phyloP scores from a whole-genome alignment of 2,113 vertebrate genomes.

The Pica pica region DNA sequence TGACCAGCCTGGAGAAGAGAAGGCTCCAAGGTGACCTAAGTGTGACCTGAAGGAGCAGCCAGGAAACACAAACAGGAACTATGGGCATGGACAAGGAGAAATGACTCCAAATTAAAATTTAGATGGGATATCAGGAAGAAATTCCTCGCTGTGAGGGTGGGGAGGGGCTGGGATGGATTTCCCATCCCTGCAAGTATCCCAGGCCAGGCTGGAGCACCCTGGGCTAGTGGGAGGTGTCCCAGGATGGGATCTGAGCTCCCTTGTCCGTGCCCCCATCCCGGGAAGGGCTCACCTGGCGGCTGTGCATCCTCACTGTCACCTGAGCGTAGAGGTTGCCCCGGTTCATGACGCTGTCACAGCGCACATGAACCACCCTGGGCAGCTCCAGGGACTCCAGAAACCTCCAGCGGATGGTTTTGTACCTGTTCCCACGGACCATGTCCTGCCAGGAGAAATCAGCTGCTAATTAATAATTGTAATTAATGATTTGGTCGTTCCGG shows the following conservation, averaged over 20 bases:
- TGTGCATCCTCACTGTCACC: conserved; percentile 91
- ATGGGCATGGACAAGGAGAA: background rate
- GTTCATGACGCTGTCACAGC: conserved; percentile 79
- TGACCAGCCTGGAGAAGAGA: background rate
- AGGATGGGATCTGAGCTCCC: no score
- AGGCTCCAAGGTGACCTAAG: background rate
- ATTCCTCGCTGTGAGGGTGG: background rate
- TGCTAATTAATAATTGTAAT: fast-evolving
- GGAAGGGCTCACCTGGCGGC: conserved; percentile 79
- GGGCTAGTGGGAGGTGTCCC: fast-evolving
- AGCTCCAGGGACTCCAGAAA: conserved; percentile 88
- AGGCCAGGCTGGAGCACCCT: fast-evolving
- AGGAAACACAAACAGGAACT: no score
- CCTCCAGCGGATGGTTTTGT: conserved; percentile 85
- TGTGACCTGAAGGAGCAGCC: no score
- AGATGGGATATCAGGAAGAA: background rate
- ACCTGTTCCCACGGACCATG: conserved; percentile 88
- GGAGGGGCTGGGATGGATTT: background rate
- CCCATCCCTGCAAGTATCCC: background rate
- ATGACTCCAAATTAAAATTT: background rate
- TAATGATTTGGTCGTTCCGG: fast-evolving
- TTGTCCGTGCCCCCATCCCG: no score
- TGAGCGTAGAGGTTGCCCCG: conserved; percentile 87
- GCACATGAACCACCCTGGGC: conserved; percentile 83
- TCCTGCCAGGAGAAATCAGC: conserved; percentile 62